Conservation (phyloP, 2,797 vertebrate species). For the Pyrocephalus nanus region DNA sequence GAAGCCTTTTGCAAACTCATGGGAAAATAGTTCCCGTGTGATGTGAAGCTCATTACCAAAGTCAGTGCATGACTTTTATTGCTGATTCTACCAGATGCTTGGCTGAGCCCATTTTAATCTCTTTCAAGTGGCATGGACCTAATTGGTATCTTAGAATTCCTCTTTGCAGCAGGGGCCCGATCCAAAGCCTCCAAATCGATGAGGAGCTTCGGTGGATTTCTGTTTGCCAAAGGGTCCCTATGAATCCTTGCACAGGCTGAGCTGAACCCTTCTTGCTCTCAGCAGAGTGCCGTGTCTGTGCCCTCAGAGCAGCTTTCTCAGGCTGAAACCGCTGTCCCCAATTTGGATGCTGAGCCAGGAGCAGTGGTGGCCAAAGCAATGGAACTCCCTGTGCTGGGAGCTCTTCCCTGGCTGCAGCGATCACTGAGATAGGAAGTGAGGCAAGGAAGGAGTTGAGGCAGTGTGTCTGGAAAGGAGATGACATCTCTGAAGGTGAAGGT, state of each 20-base stretch:
- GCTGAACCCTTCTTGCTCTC: background rate
- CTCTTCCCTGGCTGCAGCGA: background rate
- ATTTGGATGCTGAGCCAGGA: background rate
- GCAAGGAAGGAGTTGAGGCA: background rate
- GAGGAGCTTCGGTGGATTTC: background rate
- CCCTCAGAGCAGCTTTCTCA: background rate
- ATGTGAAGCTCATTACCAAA: constrained; percentile 67
- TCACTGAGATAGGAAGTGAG: background rate
- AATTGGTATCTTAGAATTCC: constrained; percentile 48
- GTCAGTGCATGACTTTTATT: constrained; percentile 53
- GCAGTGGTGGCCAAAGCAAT: background rate
- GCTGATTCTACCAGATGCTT: constrained; percentile 60
- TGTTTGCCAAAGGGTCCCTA: background rate
- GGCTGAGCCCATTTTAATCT: constrained; percentile 60
- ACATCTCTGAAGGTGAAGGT: background rate
- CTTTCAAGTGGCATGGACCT: constrained; percentile 64
- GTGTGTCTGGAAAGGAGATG: background rate
- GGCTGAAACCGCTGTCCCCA: background rate
- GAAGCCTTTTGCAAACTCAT: constrained; percentile 65
- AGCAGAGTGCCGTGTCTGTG: background rate
- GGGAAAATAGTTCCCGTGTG: constrained; percentile 66
- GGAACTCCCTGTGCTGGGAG: background rate
- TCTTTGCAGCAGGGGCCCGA: constrained; percentile 3
- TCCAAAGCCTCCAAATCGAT: constrained; percentile 27
- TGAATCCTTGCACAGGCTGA: background rate